Percentiles rank a stretch among this genome's conserved stretches.
These are phyloP conservation scores for Globia sparganii DNA, from an alignment of 2,888 invertebrate genomes.

Conservation along the genomic window DNA sequence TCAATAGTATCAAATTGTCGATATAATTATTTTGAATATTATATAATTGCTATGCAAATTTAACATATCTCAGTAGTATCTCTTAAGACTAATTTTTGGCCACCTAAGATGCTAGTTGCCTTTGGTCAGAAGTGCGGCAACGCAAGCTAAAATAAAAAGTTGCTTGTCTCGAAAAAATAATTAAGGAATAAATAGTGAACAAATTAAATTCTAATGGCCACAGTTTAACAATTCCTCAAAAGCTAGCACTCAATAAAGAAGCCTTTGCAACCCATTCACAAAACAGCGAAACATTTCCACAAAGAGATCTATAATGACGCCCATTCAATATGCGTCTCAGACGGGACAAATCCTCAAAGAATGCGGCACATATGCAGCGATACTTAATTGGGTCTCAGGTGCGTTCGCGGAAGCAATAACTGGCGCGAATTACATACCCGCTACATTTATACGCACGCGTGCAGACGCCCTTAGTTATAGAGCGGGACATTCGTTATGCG, in stretches of 20 bases:
- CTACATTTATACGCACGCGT: slow-evolving; percentile 60
- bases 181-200: too few species aligned
- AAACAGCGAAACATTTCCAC: neutral
- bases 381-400: slow-evolving; percentile 85
- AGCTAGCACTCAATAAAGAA: neutral
- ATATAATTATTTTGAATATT: too few species aligned
- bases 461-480: slow-evolving; percentile 49
- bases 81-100: neutral
- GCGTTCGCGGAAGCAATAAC: slow-evolving; percentile 74
- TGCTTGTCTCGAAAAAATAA: too few species aligned
- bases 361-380: slow-evolving; percentile 64
- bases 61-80: neutral
- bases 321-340: slow-evolving; percentile 56
- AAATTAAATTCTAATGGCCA: neutral
- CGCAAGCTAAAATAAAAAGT: too few species aligned
- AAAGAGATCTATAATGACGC: slow-evolving; percentile 43
- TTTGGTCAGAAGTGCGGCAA: too few species aligned
- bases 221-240: neutral
- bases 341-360: slow-evolving; percentile 63
- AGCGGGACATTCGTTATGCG: slow-evolving; percentile 45
- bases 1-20: neutral
- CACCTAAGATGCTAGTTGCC: neutral
- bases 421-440: slow-evolving; percentile 70
- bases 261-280: neutral
- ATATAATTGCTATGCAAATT: neutral